These are phyloP conservation scores for Liasis olivaceus DNA, from an alignment of 2,797 vertebrate genomes.

Conservation along the genomic window DNA sequence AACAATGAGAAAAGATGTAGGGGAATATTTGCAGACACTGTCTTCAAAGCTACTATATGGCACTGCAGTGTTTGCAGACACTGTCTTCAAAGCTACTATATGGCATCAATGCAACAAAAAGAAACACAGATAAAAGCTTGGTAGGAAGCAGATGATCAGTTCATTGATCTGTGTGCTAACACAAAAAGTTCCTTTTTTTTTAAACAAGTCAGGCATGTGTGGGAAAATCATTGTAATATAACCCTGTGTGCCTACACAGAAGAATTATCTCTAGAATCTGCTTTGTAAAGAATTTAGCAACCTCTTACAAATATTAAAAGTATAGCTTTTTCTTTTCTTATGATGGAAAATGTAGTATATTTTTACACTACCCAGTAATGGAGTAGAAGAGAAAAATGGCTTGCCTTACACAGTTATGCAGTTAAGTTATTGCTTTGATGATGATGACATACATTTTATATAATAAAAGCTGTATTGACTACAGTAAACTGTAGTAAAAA, in stretches of 20 bases:
- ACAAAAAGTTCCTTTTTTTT: constrained; percentile 2
- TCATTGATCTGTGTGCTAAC: constrained; percentile 7
- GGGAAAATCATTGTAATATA: constrained; percentile 7
- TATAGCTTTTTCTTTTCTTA: background rate
- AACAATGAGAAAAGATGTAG: too few relatives aligned
- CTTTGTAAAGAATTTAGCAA: background rate
- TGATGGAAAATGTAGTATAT: background rate
- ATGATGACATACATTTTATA: background rate
- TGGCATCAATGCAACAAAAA: background rate
- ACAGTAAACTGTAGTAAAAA: background rate
- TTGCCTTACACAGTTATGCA: background rate
- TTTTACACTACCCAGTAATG: background rate
- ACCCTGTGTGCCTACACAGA: background rate
- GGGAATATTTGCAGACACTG: too few relatives aligned
- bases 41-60: too few relatives aligned
- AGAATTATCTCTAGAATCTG: background rate
- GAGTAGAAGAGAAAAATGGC: background rate
- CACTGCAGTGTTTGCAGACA: background rate
- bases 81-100: background rate
- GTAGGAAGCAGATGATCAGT: background rate
- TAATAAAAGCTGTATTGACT: background rate
- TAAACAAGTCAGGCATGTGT: background rate
- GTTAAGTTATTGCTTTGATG: background rate
- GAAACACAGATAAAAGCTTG: background rate
- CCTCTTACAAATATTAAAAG: background rate